These are phyloP conservation scores for Pangasius djambal DNA, from an alignment of 2,797 vertebrate genomes.

Conservation along the genomic window DNA sequence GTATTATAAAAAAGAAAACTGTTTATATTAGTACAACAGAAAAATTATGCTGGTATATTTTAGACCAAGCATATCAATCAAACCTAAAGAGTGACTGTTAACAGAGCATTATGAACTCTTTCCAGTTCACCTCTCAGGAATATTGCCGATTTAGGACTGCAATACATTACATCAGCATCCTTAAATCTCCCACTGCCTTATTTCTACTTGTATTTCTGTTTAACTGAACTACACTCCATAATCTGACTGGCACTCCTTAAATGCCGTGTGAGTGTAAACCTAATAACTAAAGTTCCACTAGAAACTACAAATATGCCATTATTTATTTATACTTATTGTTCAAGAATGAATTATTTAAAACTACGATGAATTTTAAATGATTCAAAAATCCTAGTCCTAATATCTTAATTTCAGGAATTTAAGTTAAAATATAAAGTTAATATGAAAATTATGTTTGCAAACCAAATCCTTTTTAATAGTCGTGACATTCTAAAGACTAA, in stretches of 20 bases:
- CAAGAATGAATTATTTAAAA: constrained; percentile 1
- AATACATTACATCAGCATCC: constrained; percentile 30
- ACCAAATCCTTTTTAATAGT: background rate
- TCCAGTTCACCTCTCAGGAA: constrained; percentile 29
- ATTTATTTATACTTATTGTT: background rate
- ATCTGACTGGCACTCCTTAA: background rate
- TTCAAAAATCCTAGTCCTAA: background rate
- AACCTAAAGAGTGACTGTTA: constrained; percentile 25
- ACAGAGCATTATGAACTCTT: constrained; percentile 29
- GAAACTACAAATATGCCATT: constrained; percentile 7
- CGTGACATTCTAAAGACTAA: background rate
- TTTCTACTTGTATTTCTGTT: constrained; percentile 4
- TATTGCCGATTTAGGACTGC: constrained; percentile 26
- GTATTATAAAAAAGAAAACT: background rate
- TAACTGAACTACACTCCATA: background rate
- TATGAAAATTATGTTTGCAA: background rate
- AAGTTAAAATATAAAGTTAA: background rate
- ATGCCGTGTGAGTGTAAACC: background rate
- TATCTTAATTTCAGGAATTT: too few relatives aligned
- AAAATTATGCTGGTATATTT: constrained; percentile 31
- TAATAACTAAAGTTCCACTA: background rate
- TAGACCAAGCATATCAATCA: constrained; percentile 33
- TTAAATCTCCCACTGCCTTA: background rate
- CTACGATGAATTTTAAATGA: background rate
- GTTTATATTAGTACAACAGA: constrained; percentile 27